Conservation (phyloP, 2,888 invertebrate species). For the Microdon myrmicae region DNA sequence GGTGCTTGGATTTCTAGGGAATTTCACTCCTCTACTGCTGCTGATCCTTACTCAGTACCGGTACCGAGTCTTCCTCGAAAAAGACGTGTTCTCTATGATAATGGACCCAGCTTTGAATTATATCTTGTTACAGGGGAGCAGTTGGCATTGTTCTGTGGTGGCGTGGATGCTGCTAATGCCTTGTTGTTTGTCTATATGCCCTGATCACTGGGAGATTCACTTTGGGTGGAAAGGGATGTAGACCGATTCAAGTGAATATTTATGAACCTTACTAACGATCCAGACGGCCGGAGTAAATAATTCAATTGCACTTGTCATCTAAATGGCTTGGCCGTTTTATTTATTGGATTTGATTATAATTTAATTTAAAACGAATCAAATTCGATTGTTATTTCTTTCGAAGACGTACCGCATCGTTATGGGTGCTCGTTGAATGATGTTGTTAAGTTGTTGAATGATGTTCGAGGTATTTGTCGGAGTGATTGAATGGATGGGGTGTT, state of each 20-base stretch:
- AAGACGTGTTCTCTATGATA: constrained; percentile 43
- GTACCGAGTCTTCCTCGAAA: constrained; percentile 1
- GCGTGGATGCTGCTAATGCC: constrained; percentile 47
- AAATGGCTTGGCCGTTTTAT: constrained; percentile 42
- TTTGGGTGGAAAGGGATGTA: constrained; percentile 7
- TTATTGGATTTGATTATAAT: constrained; percentile 52
- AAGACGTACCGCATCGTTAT: constrained; percentile 14
- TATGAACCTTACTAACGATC: constrained; percentile 43
- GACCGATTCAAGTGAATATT: constrained; percentile 43
- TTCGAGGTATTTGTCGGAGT: constrained; percentile 17
- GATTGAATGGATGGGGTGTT: constrained; percentile 1
- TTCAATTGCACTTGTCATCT: constrained; percentile 56
- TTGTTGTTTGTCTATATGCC: constrained; percentile 47
- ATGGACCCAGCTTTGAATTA: constrained; percentile 34
- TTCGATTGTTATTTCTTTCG: constrained; percentile 45
- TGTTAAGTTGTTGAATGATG: background rate
- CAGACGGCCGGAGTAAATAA: constrained; percentile 56
- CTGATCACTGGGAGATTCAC: constrained; percentile 5
- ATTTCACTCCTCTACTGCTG: constrained; percentile 10
- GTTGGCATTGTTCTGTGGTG: constrained; percentile 45
- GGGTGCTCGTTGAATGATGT: constrained; percentile 40
- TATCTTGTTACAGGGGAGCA: constrained; percentile 28
- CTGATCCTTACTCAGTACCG: background rate
- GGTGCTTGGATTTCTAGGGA: constrained; percentile 34
- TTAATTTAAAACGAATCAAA: constrained; percentile 52